A percentile compares a stretch with the other conserved stretches of the same genome.
Evolutionary conservation across 2,888 invertebrate species (phyloP).

Genomic region (Amitus sp.): DNA sequence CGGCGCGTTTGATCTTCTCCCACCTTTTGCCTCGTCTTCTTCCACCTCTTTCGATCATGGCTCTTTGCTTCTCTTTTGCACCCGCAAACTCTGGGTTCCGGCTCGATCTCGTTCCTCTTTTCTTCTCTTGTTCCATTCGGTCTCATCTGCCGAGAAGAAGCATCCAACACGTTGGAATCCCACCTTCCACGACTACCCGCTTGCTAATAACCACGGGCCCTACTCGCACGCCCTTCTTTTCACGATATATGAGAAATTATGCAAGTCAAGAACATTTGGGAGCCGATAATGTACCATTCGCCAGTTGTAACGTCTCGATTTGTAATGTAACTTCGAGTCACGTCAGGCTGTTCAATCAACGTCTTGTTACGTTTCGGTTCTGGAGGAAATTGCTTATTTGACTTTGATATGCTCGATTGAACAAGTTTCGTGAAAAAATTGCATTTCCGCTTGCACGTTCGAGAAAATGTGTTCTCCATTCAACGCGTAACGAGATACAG

Average conservation of each 20-base stretch:
- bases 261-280: not conserved
- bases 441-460: no score
- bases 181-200: slow-evolving; percentile 60
- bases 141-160: slow-evolving; percentile 40
- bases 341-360: slow-evolving; percentile 23
- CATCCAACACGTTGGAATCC: slow-evolving; percentile 61
- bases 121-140: slow-evolving; percentile 22
- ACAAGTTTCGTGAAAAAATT: no score
- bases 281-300: slow-evolving; percentile 4
- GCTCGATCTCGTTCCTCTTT: slow-evolving; percentile 26
- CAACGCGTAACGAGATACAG: no score
- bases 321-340: not conserved
- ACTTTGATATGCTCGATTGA: no score
- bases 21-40: slow-evolving; percentile 38
- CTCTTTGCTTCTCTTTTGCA: slow-evolving; percentile 14
- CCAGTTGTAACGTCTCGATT: slow-evolving; percentile 8
- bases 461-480: no score
- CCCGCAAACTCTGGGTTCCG: slow-evolving; percentile 10
- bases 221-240: slow-evolving; percentile 15
- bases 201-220: slow-evolving; percentile 54
- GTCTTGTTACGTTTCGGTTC: slow-evolving; percentile 26
- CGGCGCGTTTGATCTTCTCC: slow-evolving; percentile 55
- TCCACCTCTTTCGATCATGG: slow-evolving; percentile 18
- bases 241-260: not conserved
- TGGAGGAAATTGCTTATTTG: not conserved